A percentile compares a stretch with the other conserved stretches of the same genome.
Conservation (phyloP, 2,113 vertebrate genomes). For the Marmota monax region DNA sequence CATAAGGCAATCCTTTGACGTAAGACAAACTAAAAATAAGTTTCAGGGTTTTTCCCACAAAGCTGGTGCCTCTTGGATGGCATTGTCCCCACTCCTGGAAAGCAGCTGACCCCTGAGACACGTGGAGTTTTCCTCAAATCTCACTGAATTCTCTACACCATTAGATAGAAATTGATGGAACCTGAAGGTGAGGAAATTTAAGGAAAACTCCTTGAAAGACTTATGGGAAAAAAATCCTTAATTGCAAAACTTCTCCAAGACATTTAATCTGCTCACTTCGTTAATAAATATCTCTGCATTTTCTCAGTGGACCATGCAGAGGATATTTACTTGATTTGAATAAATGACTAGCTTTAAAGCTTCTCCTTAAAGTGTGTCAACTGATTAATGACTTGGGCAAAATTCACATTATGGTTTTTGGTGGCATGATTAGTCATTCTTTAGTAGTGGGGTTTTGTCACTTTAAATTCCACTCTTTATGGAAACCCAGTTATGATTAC, state of each 20-base stretch:
- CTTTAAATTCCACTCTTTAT: constrained; percentile 54
- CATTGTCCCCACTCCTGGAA: background rate
- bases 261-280: constrained; percentile 36
- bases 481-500: constrained; percentile 28
- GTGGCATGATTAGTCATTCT: constrained; percentile 61
- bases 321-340: constrained; percentile 70
- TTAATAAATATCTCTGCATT: constrained; percentile 53
- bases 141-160: background rate
- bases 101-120: background rate
- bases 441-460: constrained; percentile 46
- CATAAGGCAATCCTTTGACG: background rate
- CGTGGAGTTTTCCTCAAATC: background rate
- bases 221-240: constrained; percentile 25
- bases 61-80: background rate
- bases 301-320: constrained; percentile 48
- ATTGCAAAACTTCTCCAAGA: constrained; percentile 60
- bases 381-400: constrained; percentile 68
- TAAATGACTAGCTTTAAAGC: constrained; percentile 62
- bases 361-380: constrained; percentile 42
- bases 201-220: background rate
- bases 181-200: background rate
- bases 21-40: background rate
- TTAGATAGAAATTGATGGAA: background rate
- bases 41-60: constrained; percentile 8
- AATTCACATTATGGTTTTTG: constrained; percentile 33